Percentiles rank a stretch among this genome's conserved stretches.
phyloP scores from a whole-genome alignment of 2,888 invertebrate species.

The Pandemis corylana region DNA sequence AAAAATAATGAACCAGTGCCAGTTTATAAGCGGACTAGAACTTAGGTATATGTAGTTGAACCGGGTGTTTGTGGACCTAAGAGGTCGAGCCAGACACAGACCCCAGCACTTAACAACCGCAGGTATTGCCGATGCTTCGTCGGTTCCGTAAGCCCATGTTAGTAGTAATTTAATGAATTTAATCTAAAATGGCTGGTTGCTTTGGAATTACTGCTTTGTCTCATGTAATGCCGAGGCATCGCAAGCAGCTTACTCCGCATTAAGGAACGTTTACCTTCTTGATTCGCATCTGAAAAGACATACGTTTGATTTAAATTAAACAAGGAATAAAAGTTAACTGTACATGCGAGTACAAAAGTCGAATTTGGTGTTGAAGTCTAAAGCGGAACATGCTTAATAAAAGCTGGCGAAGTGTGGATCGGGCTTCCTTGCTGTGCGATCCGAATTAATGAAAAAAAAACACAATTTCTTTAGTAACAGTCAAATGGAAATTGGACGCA shows the following conservation, averaged over 20 bases:
- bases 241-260: constrained; percentile 36
- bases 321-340: background rate
- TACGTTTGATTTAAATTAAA: constrained; percentile 12
- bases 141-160: constrained; percentile 9
- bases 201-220: constrained; percentile 37
- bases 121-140: constrained; percentile 21
- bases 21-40: background rate
- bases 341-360: background rate
- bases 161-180: constrained; percentile 40
- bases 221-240: constrained; percentile 34
- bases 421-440: too few species aligned
- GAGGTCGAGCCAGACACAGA: background rate
- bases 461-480: too few species aligned
- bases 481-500: too few species aligned
- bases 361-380: background rate
- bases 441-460: too few species aligned
- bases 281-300: constrained; percentile 19
- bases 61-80: background rate
- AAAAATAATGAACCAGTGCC: too few species aligned
- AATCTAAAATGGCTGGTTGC: constrained; percentile 35
- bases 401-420: background rate
- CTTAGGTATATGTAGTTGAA: background rate
- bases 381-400: background rate
- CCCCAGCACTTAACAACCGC: constrained; percentile 28
- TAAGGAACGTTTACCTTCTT: constrained; percentile 26